Conservation (phyloP, 30 jellyfish, hydroid and myxozoan species). For the Clytia hemisphaerica region DNA sequence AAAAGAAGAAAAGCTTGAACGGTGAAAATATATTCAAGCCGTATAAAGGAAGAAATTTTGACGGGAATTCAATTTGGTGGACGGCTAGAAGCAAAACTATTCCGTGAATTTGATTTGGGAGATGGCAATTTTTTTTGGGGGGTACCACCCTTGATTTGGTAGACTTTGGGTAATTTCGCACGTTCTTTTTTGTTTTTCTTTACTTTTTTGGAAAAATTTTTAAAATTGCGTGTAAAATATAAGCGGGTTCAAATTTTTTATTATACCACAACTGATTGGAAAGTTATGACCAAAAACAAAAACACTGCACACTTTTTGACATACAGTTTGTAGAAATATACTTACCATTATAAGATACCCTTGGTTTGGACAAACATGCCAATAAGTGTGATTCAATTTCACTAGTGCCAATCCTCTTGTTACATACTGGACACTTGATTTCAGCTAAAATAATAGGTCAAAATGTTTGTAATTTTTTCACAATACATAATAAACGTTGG, state of each 20-base stretch:
- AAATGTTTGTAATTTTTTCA: too few species aligned
- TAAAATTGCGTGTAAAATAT: background rate
- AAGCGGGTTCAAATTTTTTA: background rate
- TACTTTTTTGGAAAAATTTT: too few species aligned
- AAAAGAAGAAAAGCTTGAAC: background rate
- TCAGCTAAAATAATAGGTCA: slow-evolving; percentile 39
- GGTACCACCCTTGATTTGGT: too few species aligned
- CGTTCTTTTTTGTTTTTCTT: too few species aligned
- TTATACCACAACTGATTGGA: background rate
- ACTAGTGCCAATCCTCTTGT: slow-evolving; percentile 53
- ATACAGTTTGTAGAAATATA: too few species aligned
- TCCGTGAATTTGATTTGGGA: background rate
- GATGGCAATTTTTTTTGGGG: too few species aligned
- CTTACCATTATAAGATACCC: slow-evolving; percentile 81
- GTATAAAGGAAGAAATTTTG: too few species aligned
- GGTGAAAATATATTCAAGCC: background rate
- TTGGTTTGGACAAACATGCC: slow-evolving; percentile 79
- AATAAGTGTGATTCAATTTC: slow-evolving; percentile 67
- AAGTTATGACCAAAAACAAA: too few species aligned
- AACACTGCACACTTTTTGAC: too few species aligned
- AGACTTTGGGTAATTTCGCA: too few species aligned
- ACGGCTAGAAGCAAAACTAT: background rate
- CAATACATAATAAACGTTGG: too few species aligned
- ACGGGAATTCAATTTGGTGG: too few species aligned
- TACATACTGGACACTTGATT: slow-evolving; percentile 87